A percentile compares a stretch with the other conserved stretches of the same genome.
Evolutionary conservation across 1,140 invertebrate species (phyloP).

Genomic region (Drosophila varians): DNA sequence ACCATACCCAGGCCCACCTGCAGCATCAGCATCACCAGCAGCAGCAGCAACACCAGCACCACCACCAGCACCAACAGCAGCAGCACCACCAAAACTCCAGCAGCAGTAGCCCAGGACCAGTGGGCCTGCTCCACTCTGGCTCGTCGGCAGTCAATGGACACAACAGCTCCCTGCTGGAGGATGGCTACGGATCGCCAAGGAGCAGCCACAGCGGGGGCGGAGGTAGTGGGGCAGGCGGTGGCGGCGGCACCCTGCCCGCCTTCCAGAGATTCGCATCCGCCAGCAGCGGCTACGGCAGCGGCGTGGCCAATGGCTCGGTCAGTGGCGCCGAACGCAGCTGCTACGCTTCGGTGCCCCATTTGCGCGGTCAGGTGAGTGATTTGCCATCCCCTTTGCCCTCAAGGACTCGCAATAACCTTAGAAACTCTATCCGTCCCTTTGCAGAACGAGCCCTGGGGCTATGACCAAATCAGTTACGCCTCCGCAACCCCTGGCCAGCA

Average conservation of each 20-base stretch:
- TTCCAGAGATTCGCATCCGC: constrained; percentile 65
- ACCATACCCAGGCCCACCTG: constrained; percentile 60
- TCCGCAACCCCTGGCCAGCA: constrained; percentile 47
- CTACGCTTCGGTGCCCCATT: constrained; percentile 77
- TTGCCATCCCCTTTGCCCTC: not conserved
- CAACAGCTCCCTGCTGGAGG: constrained; percentile 57
- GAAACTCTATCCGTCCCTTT: constrained; percentile 13
- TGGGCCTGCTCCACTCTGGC: constrained; percentile 44
- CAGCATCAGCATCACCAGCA: constrained; percentile 55
- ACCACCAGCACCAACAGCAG: constrained; percentile 49
- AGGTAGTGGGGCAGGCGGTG: constrained; percentile 40
- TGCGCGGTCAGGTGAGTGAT: constrained; percentile 72
- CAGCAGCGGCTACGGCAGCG: constrained; percentile 39
- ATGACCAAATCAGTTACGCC: constrained; percentile 71
- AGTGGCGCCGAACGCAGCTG: constrained; percentile 57
- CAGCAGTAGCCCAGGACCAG: constrained; percentile 60
- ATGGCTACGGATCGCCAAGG: constrained; percentile 74
- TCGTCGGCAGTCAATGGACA: constrained; percentile 48
- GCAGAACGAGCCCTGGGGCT: constrained; percentile 71
- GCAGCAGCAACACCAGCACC: constrained; percentile 51
- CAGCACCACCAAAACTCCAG: constrained; percentile 62
- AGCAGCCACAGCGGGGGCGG: constrained; percentile 62
- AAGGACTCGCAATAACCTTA: constrained; percentile 8
- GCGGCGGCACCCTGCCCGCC: constrained; percentile 64
- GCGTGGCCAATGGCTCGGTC: constrained; percentile 64